Base-by-base conservation (phyloP, 2,888 invertebrate species). In the Phyllotreta cruciferae region DNA sequence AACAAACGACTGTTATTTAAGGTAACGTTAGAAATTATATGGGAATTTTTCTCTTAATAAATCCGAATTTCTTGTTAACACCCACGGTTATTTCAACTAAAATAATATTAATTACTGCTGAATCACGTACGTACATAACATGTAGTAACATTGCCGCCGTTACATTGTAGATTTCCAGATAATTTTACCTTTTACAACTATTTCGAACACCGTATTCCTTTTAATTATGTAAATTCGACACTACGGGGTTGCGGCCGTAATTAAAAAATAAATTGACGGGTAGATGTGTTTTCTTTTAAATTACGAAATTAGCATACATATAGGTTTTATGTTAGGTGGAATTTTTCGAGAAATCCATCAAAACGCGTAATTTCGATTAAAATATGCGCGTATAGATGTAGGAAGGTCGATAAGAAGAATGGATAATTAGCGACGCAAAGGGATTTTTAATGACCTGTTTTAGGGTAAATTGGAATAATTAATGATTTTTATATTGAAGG, bases 281-380 rank as follows among this genome's bases (percentile, higher is more conserved):
- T 34, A 57, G 39, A 10, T 44, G 35, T 56, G 42, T 56, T 53
- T 44, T 44, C n/a, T 24, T 24, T 24, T 24, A 57, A 57, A 57
- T 57, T 47, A 47, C 34, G 24, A 13, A 58, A 58, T 58, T 52
- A 58, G 11, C 58, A 58, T 58, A 58, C 41, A 58, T 41, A 58
- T 50, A 41, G 36, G 50, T 34, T 50, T 42, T 42, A 13, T 45
- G 35, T 57, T 57, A 49, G 39, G 41, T 38, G 9, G 34, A 38
- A 57, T 11, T 38, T 49, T 57, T 11, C 11, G 10, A 36, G 34
- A 39, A 49, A 57, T 57, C 49, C 39, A 57, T 57, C 47, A 49
- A 57, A 57, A 56, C 24, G 24, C 24, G 24, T 24, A 24, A 24
- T 24, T 24, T 24, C 24, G 24, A 47, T 11, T 37, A 37, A n/a